phyloP scores from a whole-genome alignment of 1,140 invertebrate species.

The Drosophila nigromelanica region DNA sequence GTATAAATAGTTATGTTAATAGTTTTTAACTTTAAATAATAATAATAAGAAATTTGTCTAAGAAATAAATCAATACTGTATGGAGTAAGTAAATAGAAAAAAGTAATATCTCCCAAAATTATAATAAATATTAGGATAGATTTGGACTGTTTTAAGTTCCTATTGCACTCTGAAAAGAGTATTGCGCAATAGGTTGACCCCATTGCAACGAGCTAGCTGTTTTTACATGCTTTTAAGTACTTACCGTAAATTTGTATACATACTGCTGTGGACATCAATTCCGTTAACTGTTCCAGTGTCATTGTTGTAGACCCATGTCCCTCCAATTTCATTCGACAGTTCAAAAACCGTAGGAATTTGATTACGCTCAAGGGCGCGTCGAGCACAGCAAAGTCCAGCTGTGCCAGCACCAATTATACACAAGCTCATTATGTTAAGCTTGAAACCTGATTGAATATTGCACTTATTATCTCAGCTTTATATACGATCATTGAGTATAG shows the following conservation, averaged over 20 bases:
- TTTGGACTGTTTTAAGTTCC: too few relatives aligned
- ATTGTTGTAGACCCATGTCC: conserved; percentile 94
- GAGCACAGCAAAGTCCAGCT: conserved; percentile 89
- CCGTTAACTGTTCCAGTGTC: conserved; percentile 88
- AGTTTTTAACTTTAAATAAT: too few relatives aligned
- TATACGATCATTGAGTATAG: too few relatives aligned
- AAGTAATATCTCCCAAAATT: too few relatives aligned
- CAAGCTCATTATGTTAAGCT: conserved; percentile 45
- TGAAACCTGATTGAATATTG: background rate
- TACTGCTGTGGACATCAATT: conserved; percentile 93
- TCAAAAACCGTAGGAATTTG: conserved; percentile 89
- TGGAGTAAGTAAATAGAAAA: too few relatives aligned
- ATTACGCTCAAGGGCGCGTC: conserved; percentile 86
- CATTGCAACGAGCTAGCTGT: too few relatives aligned
- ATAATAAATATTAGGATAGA: too few relatives aligned
- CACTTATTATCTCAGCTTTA: background rate
- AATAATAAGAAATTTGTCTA: too few relatives aligned
- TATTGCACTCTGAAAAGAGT: too few relatives aligned
- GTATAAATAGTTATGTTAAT: too few relatives aligned
- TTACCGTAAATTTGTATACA: conserved; percentile 87
- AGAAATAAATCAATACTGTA: too few relatives aligned
- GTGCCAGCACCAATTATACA: conserved; percentile 91
- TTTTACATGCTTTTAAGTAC: background rate
- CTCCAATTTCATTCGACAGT: conserved; percentile 90
- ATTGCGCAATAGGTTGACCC: too few relatives aligned